Evolutionary conservation across 2,888 invertebrate genomes (phyloP).

Genomic region (Erpobdella octoculata): DNA sequence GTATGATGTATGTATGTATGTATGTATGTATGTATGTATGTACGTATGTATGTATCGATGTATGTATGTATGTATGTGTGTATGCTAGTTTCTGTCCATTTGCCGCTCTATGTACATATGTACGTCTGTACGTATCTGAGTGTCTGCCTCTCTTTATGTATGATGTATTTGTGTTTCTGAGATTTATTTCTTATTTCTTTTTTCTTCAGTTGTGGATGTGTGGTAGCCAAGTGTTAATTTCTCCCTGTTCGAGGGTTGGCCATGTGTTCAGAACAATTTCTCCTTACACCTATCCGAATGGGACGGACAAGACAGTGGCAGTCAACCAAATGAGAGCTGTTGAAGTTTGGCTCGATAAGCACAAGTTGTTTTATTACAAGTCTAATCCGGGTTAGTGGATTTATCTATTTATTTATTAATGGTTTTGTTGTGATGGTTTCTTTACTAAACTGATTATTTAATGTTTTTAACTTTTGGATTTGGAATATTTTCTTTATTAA

Average conservation of each 20-base stretch:
- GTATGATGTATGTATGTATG: no score
- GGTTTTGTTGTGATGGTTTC: not conserved
- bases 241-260: conserved; percentile 52
- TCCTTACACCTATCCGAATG: conserved; percentile 98
- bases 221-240: conserved; percentile 50
- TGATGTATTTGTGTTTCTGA: not conserved
- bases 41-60: no score
- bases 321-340: conserved; percentile 97
- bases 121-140: not conserved
- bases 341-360: conserved; percentile 99
- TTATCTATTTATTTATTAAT: not conserved
- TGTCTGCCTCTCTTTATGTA: not conserved
- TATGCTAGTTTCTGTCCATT: no score
- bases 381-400: conserved; percentile 48
- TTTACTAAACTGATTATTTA: no score
- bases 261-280: conserved; percentile 58
- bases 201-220: conserved; percentile 51
- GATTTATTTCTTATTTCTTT: not conserved
- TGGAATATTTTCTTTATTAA: no score
- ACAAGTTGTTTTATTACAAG: conserved; percentile 63
- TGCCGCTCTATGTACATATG: not conserved
- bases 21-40: no score
- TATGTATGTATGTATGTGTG: no score
- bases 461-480: no score
- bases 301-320: conserved; percentile 69